Conservation (phyloP, 2,797 vertebrate genomes). For the Leptatherina wallacei region DNA sequence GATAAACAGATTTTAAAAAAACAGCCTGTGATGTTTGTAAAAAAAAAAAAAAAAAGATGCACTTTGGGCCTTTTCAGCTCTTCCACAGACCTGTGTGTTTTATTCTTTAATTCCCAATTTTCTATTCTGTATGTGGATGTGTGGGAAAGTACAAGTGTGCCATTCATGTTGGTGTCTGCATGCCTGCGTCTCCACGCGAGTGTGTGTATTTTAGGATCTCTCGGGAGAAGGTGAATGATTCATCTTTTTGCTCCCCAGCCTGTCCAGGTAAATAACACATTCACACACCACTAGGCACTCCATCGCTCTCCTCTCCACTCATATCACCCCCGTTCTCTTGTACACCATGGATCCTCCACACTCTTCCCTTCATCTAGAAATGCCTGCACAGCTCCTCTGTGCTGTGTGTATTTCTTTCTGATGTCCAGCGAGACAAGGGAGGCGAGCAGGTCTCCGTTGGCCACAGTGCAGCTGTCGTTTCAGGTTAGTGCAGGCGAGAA, state of each 20-base stretch:
- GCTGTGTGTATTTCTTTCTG: slow-evolving; percentile 34
- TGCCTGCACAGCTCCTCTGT: slow-evolving; percentile 38
- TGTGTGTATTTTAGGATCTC: slow-evolving; percentile 31
- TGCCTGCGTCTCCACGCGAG: slow-evolving; percentile 13
- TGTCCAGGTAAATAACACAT: slow-evolving; percentile 67
- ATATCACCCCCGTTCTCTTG: slow-evolving; percentile 22
- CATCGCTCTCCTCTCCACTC: slow-evolving; percentile 38
- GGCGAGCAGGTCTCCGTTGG: slow-evolving; percentile 62
- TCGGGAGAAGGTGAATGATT: slow-evolving; percentile 42
- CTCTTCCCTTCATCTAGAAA: slow-evolving; percentile 24
- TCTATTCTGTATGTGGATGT: not conserved
- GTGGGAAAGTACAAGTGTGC: not conserved
- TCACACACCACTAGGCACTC: slow-evolving; percentile 55
- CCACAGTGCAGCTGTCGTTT: slow-evolving; percentile 77
- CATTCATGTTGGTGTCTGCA: slow-evolving; percentile 15
- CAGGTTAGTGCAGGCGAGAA: slow-evolving; percentile 73
- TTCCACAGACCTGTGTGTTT: slow-evolving; percentile 1
- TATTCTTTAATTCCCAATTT: not conserved
- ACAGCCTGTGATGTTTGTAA: not conserved
- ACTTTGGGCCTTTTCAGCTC: not conserved
- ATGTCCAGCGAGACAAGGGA: slow-evolving; percentile 66
- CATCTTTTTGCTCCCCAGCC: slow-evolving; percentile 30
- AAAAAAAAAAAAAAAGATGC: not conserved
- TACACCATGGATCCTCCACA: slow-evolving; percentile 44
- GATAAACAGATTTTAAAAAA: not conserved